Evolutionary conservation across 2,888 invertebrate species (phyloP).

Genomic region (Sisyra nigra): DNA sequence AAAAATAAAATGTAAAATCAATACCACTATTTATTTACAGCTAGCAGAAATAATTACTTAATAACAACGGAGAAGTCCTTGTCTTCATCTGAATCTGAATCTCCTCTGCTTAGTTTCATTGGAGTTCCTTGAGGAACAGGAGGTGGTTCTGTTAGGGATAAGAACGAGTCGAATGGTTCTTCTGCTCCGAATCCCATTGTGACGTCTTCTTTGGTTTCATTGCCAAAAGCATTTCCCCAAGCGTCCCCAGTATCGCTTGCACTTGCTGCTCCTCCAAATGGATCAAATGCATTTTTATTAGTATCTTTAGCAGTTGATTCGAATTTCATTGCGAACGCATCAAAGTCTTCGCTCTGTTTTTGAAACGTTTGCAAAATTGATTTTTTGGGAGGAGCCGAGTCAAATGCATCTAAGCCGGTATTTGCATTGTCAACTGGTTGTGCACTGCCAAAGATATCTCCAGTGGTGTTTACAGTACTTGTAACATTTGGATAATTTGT

Average conservation of each 20-base stretch:
- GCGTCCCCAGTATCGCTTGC: slow-evolving; percentile 18
- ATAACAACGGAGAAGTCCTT: slow-evolving; percentile 72
- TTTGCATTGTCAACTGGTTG: not conserved
- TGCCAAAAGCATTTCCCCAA: slow-evolving; percentile 7
- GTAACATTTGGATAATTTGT: too few relatives aligned
- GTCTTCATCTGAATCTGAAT: slow-evolving; percentile 63
- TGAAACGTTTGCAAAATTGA: slow-evolving; percentile 11
- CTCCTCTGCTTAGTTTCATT: slow-evolving; percentile 37
- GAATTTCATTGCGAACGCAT: slow-evolving; percentile 81
- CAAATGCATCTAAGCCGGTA: not conserved
- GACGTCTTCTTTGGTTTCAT: slow-evolving; percentile 19
- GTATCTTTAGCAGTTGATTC: slow-evolving; percentile 46
- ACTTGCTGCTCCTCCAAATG: slow-evolving; percentile 26
- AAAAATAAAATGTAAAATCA: not conserved
- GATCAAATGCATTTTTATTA: slow-evolving; percentile 33
- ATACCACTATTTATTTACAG: not conserved
- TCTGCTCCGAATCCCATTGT: slow-evolving; percentile 32
- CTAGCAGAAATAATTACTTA: slow-evolving; percentile 29
- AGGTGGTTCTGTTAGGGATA: slow-evolving; percentile 62
- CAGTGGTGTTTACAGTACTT: not conserved
- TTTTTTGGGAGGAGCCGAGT: not conserved
- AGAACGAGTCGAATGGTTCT: slow-evolving; percentile 64
- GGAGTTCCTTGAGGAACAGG: slow-evolving; percentile 50
- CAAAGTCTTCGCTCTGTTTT: slow-evolving; percentile 47
- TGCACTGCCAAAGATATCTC: not conserved